Base-by-base conservation (phyloP, 2,113 vertebrate genomes). In the Irena cyanogastra region DNA sequence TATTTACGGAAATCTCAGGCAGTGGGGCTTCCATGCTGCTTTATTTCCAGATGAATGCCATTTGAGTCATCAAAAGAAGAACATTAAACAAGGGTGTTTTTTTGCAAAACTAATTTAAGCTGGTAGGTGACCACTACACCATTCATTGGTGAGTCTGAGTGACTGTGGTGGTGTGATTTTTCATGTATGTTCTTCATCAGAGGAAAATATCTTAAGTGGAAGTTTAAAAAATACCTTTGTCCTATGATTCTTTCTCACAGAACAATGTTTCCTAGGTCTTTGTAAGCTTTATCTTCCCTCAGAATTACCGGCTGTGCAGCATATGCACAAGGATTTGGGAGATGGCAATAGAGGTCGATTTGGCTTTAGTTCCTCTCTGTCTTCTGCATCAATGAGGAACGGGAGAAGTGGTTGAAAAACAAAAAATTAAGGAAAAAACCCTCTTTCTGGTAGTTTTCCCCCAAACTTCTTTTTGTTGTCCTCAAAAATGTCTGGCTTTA, bases 1-100 rank as follows among this genome's bases (percentile, higher is more conserved):
- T 92, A 54, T 72, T 92, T 90, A 89, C 87, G 86, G 91, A 95
- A 95, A 87, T 89, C 39, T 75, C 22, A 80, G 69, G 63, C 76
- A 65, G 24, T 44, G 22, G 9, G 23, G 77, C 65, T 96, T 74
- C 28, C 17, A 4, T 90, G 54, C 49, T 54, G 26, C 14, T 85
- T 92, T 69, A 78, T 88, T 96, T 95, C 27, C 61, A 72, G 49
- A 65, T 81, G 24, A 96, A 70, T 19, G 16, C 75, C 37, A 72
- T 94, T 41, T 78, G 63, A 96, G 77, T 94, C 27, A 86, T 94
- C 80, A 92, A 82, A 95, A 97, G 42, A 93, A 88, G 54, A 74
- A 86, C 57, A 88, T 87, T 90, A 65, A 91, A 79, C 31, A 77
- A 79, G 39, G 6, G 3, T 30, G 3, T 39, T 66, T 71, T 83